Evolutionary conservation across 2,113 vertebrate species (phyloP).

Genomic region (Callospermophilus lateralis): DNA sequence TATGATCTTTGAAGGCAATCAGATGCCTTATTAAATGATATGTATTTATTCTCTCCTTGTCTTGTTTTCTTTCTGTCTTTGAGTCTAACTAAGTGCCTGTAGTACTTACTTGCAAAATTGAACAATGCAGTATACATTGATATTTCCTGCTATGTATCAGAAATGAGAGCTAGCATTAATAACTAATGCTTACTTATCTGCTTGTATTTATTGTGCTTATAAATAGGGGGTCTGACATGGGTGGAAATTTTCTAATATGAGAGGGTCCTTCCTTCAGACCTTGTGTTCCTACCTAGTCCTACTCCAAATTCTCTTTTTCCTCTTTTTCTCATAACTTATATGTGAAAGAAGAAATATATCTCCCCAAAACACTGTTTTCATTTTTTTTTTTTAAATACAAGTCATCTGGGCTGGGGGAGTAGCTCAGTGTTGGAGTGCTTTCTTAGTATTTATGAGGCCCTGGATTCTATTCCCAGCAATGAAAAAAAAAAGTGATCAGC

Average conservation of each 20-base stretch:
- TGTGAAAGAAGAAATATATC: background rate
- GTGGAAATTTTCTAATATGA: background rate
- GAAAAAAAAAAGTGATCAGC: background rate
- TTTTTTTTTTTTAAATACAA: background rate
- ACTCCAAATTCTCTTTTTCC: background rate
- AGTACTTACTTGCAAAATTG: background rate
- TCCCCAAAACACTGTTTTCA: conserved; percentile 18
- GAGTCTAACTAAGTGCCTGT: background rate
- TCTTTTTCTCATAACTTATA: background rate
- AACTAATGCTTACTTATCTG: background rate
- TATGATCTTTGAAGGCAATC: background rate
- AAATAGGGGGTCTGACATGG: background rate
- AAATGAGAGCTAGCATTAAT: background rate
- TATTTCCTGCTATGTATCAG: background rate
- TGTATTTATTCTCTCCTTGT: background rate
- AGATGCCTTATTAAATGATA: background rate
- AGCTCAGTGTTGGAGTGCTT: background rate
- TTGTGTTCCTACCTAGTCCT: background rate
- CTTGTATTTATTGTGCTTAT: background rate
- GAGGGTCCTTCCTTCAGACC: background rate
- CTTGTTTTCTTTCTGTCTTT: background rate
- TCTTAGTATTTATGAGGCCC: too few relatives aligned
- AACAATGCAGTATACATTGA: background rate
- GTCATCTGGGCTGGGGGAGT: background rate
- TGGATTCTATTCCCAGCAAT: background rate